phyloP scores from a whole-genome alignment of 2,888 invertebrate species.

The Epistrophella euchroma region DNA sequence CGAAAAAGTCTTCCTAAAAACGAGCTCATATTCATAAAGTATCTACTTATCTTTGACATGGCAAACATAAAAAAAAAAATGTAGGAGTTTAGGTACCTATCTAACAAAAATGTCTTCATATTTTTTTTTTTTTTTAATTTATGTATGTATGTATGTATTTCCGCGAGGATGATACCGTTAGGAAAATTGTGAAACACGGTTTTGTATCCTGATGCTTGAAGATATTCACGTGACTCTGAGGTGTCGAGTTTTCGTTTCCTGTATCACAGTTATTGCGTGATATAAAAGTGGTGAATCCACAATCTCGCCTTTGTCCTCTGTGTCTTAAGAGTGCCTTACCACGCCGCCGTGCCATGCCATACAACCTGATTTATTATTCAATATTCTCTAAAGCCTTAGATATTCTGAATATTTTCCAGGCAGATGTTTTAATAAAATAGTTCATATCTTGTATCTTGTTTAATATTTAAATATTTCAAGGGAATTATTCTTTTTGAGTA shows the following conservation, averaged over 20 bases:
- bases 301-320: neutral
- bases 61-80: conserved; percentile 2
- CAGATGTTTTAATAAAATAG: conserved; percentile 74
- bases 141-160: neutral
- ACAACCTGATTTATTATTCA: conserved; percentile 72
- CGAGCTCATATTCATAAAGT: conserved; percentile 62
- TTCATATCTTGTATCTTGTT: conserved; percentile 58
- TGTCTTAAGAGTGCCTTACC: neutral
- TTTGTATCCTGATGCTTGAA: neutral
- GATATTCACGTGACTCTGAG: conserved; percentile 15
- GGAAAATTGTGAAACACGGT: neutral
- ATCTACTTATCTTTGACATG: conserved; percentile 62
- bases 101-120: neutral
- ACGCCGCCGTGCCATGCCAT: neutral
- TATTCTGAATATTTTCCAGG: conserved; percentile 66
- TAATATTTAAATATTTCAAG: conserved; percentile 58
- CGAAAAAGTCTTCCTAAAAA: conserved; percentile 47
- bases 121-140: neutral
- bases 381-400: conserved; percentile 60
- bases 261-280: conserved; percentile 41
- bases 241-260: conserved; percentile 27
- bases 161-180: conserved; percentile 9
- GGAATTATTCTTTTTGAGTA: conserved; percentile 5
- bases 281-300: conserved; percentile 12
- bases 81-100: neutral